These are phyloP conservation scores for Pemphigus obesinymphae DNA, from an alignment of 1,140 invertebrate genomes.

Conservation along the genomic window DNA sequence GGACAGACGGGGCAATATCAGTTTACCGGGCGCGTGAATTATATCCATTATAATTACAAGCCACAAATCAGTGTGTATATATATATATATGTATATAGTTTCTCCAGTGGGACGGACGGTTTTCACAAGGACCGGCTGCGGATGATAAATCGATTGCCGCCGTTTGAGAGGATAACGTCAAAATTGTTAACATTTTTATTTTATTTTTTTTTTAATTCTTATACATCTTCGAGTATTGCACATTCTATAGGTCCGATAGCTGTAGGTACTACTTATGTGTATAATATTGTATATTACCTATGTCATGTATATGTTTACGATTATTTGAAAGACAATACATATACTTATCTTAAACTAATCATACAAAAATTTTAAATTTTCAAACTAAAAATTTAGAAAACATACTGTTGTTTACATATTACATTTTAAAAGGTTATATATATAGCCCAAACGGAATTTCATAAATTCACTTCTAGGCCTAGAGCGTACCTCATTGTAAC, in stretches of 20 bases:
- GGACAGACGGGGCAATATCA: conserved; percentile 34
- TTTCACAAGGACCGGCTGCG: conserved; percentile 13
- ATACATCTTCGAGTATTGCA: neutral
- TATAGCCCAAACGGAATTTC: too few species aligned
- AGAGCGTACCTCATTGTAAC: too few species aligned
- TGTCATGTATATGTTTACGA: too few species aligned
- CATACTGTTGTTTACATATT: too few species aligned
- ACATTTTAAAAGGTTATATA: too few species aligned
- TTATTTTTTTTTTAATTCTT: neutral
- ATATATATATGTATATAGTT: neutral
- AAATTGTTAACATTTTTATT: conserved; percentile 7
- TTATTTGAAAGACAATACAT: too few species aligned
- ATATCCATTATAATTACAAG: conserved; percentile 36
- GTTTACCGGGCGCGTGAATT: conserved; percentile 27
- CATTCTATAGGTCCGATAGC: neutral
- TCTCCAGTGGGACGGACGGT: neutral
- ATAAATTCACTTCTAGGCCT: too few species aligned
- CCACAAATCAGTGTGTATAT: conserved; percentile 17
- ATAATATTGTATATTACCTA: neutral
- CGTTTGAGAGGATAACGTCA: conserved; percentile 38
- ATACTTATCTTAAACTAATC: too few species aligned
- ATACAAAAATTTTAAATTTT: too few species aligned
- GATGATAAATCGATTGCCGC: conserved; percentile 36
- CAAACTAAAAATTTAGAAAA: too few species aligned
- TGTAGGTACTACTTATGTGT: neutral